These are phyloP conservation scores for Ochropleura plecta DNA, from an alignment of 2,888 invertebrate species.

Conservation along the genomic window DNA sequence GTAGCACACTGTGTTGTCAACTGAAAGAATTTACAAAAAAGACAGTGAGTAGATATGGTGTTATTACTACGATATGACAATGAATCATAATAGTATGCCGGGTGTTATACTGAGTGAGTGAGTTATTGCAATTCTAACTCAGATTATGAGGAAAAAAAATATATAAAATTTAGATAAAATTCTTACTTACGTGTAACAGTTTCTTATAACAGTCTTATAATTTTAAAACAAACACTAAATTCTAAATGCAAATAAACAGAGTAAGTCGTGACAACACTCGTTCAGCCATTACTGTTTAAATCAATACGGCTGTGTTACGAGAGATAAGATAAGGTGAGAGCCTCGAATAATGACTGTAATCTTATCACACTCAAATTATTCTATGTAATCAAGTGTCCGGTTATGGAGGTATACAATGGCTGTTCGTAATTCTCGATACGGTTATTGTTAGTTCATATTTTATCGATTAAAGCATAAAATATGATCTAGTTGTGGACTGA, in stretches of 20 bases:
- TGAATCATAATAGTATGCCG: constrained; percentile 32
- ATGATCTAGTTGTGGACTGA: background rate
- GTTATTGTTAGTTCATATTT: constrained; percentile 7
- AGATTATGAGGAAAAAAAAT: background rate
- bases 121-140: background rate
- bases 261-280: constrained; percentile 71
- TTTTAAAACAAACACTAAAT: constrained; percentile 50
- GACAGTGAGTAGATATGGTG: constrained; percentile 9
- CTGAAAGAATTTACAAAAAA: constrained; percentile 59
- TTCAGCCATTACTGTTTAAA: constrained; percentile 77
- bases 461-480: background rate
- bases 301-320: constrained; percentile 77
- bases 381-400: constrained; percentile 67
- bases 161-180: constrained; percentile 10
- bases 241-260: constrained; percentile 70
- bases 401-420: constrained; percentile 46
- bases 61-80: constrained; percentile 29
- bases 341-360: constrained; percentile 78
- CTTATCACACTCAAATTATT: constrained; percentile 82
- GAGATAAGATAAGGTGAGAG: constrained; percentile 83
- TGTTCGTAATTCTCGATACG: constrained; percentile 3
- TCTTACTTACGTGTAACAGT: constrained; percentile 65
- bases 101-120: background rate
- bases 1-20: constrained; percentile 64
- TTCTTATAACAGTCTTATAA: constrained; percentile 60